phyloP scores from a whole-genome alignment of 2,797 vertebrate genomes.

The Notamacropus eugenii region DNA sequence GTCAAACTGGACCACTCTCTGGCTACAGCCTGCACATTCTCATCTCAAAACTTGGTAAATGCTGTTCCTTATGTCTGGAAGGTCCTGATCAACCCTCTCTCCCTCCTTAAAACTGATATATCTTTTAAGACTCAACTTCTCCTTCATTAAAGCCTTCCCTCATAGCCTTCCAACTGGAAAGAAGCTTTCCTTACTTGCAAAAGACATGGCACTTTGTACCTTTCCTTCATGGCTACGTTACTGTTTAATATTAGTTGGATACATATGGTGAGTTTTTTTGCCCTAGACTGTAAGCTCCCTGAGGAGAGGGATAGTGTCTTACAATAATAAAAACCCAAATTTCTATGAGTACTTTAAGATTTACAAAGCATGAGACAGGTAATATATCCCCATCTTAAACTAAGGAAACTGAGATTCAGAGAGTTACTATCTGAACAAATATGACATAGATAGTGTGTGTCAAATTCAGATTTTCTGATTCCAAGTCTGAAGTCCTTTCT shows the following conservation, averaged over 20 bases:
- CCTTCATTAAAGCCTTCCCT: constrained; percentile 46
- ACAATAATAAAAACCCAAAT: constrained; percentile 48
- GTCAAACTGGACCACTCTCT: neutral
- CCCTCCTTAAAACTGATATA: neutral
- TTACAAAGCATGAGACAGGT: constrained; percentile 17
- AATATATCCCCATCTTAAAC: constrained; percentile 1
- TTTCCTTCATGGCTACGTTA: constrained; percentile 7
- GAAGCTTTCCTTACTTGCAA: constrained; percentile 27
- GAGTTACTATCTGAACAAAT: neutral
- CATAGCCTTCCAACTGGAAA: constrained; percentile 25
- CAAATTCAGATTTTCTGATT: neutral
- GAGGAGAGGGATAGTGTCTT: constrained; percentile 9
- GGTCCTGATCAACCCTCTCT: neutral
- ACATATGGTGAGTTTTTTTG: constrained; percentile 37
- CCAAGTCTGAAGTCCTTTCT: neutral
- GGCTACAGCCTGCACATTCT: neutral
- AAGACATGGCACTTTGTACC: neutral
- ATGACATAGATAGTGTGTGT: constrained; percentile 14
- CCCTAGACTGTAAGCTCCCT: constrained; percentile 36
- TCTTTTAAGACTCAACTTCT: constrained; percentile 28
- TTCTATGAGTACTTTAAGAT: constrained; percentile 52
- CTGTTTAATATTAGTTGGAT: constrained; percentile 25
- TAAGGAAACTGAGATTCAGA: constrained; percentile 51
- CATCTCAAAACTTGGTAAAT: neutral
- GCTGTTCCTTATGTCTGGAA: neutral